phyloP scores from a whole-genome alignment of 2,888 invertebrate genomes.

The Calliopum simillimum region DNA sequence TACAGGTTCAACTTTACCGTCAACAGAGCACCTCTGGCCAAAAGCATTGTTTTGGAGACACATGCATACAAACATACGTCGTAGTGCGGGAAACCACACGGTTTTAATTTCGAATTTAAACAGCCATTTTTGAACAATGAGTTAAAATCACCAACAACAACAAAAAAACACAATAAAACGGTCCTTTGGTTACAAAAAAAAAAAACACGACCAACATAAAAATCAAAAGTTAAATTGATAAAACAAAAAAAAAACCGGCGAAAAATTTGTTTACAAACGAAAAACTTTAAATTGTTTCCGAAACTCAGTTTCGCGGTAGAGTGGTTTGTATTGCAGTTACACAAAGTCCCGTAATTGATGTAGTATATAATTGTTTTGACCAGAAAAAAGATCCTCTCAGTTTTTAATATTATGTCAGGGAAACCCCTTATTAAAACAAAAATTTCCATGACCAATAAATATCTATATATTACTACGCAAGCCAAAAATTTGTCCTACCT shows the following conservation, averaged over 20 bases:
- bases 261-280: slow-evolving; percentile 30
- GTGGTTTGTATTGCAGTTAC: slow-evolving; percentile 24
- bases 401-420: no score
- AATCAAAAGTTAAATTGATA: slow-evolving; percentile 45
- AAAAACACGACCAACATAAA: slow-evolving; percentile 48
- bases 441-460: no score
- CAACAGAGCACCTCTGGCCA: slow-evolving; percentile 42
- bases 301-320: slow-evolving; percentile 31
- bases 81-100: slow-evolving; percentile 57
- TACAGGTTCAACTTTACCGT: slow-evolving; percentile 9
- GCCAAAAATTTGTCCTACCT: no score
- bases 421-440: no score
- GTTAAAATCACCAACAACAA: slow-evolving; percentile 46
- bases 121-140: slow-evolving; percentile 42
- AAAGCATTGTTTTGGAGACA: slow-evolving; percentile 40
- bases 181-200: slow-evolving; percentile 14
- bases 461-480: no score
- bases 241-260: slow-evolving; percentile 21
- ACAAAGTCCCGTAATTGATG: neutral
- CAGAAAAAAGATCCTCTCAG: no score
- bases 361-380: no score
- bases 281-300: slow-evolving; percentile 36
- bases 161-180: slow-evolving; percentile 49
- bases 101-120: slow-evolving; percentile 64
- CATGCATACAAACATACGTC: slow-evolving; percentile 16